Evolutionary conservation across 37 sponge, comb jelly and placozoan genomes (phyloP).

Genomic region (Corticium candelabrum): DNA sequence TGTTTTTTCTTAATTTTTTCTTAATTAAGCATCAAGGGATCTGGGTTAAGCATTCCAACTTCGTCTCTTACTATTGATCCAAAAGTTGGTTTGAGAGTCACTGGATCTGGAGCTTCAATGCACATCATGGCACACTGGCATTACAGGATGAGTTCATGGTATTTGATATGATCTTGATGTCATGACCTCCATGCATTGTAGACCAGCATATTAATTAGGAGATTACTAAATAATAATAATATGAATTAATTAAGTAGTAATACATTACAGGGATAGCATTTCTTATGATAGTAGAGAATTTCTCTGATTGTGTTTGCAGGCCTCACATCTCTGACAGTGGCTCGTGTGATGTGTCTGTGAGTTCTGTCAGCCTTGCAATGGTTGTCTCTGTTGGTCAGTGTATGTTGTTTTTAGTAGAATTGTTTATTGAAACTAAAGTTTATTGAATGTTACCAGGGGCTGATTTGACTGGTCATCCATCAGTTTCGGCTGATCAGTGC

Average conservation of each 20-base stretch:
- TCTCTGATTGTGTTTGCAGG: slow-evolving; percentile 21
- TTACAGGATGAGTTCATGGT: slow-evolving; percentile 57
- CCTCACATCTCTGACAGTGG: slow-evolving; percentile 64
- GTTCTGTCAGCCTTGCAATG: slow-evolving; percentile 32
- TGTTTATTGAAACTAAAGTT: background rate
- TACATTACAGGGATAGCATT: too few species aligned
- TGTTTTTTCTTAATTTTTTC: too few species aligned
- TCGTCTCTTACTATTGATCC: slow-evolving; percentile 38
- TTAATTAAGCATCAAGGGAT: slow-evolving; percentile 44
- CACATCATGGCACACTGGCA: slow-evolving; percentile 61
- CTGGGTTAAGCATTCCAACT: slow-evolving; percentile 43
- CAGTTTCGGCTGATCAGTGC: slow-evolving; percentile 50
- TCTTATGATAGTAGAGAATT: too few species aligned
- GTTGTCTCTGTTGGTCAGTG: slow-evolving; percentile 5
- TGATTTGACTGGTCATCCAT: slow-evolving; percentile 58
- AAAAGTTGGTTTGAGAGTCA: slow-evolving; percentile 36
- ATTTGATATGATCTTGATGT: too few species aligned
- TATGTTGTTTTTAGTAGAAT: background rate
- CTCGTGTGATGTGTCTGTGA: slow-evolving; percentile 37
- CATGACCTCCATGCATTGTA: too few species aligned
- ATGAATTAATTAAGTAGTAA: too few species aligned
- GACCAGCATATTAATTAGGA: too few species aligned
- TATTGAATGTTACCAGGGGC: slow-evolving; percentile 29
- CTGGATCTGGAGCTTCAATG: slow-evolving; percentile 45
- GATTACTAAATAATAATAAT: too few species aligned